These are phyloP conservation scores for Nannospalax galili DNA, from an alignment of 2,113 vertebrate genomes.

Conservation along the genomic window DNA sequence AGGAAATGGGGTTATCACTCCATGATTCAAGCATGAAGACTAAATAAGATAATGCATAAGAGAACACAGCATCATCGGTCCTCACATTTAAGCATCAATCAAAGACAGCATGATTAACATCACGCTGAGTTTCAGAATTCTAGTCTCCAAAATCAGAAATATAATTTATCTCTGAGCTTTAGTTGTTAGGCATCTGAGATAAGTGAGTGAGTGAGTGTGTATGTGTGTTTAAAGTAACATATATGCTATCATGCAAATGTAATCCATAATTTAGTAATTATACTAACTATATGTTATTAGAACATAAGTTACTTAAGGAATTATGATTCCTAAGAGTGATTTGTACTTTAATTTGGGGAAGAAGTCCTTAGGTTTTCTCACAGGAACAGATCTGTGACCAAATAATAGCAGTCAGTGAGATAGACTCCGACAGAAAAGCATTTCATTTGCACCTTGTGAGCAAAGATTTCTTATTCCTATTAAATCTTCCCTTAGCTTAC, in stretches of 20 bases:
- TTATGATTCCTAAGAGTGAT: background rate
- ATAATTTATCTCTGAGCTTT: constrained; percentile 34
- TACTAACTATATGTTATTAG: background rate
- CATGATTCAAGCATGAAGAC: background rate
- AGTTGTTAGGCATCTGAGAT: background rate
- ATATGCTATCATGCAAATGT: background rate
- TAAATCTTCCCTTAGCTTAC: background rate
- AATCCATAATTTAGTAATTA: constrained; percentile 35
- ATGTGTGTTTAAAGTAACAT: background rate
- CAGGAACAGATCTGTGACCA: background rate
- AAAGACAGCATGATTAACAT: constrained; percentile 21
- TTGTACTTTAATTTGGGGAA: constrained; percentile 15
- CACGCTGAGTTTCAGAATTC: constrained; percentile 5
- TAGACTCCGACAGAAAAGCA: background rate
- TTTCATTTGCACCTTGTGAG: constrained; percentile 12
- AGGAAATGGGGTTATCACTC: background rate
- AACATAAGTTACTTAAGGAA: constrained; percentile 28
- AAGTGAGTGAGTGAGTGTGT: background rate
- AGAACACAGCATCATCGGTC: background rate
- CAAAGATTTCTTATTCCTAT: background rate
- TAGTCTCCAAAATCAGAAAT: constrained; percentile 38
- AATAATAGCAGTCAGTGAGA: background rate
- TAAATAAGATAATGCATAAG: constrained; percentile 10
- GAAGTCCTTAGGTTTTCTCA: background rate
- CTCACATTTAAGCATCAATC: constrained; percentile 2